Evolutionary conservation across 2,888 invertebrate genomes (phyloP).

Genomic region (Himalopsyche japonica): DNA sequence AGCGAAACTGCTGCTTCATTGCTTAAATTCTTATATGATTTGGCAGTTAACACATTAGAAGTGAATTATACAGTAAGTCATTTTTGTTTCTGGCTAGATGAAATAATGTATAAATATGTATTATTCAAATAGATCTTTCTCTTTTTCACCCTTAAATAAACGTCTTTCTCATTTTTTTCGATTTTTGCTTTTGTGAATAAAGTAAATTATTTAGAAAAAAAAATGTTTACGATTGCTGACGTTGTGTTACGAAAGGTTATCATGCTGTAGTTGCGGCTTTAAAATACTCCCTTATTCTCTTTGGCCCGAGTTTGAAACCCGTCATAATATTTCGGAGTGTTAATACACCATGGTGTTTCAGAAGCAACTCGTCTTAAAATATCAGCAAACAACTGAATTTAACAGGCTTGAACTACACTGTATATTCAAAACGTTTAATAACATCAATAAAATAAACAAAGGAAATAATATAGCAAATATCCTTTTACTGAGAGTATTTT

Average conservation of each 20-base stretch:
- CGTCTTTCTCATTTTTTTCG: no score
- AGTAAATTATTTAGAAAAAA: no score
- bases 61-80: no score
- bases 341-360: not conserved
- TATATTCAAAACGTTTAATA: not conserved
- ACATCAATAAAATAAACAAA: not conserved
- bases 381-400: not conserved
- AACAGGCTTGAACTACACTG: not conserved
- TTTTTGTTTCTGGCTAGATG: no score
- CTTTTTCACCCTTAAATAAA: no score
- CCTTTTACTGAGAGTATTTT: not conserved
- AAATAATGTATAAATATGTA: no score
- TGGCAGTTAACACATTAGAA: no score
- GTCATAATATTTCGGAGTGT: not conserved
- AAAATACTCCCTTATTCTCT: constrained; percentile 30
- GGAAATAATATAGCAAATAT: not conserved
- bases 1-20: no score
- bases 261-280: not conserved
- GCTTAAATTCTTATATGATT: no score
- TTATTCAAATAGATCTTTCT: no score
- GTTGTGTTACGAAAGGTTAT: not conserved
- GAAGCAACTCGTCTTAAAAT: not conserved
- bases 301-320: constrained; percentile 6
- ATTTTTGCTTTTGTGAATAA: no score
- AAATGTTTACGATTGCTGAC: not conserved